phyloP scores from a whole-genome alignment of 2,113 vertebrate species.

The Piaya cayana region DNA sequence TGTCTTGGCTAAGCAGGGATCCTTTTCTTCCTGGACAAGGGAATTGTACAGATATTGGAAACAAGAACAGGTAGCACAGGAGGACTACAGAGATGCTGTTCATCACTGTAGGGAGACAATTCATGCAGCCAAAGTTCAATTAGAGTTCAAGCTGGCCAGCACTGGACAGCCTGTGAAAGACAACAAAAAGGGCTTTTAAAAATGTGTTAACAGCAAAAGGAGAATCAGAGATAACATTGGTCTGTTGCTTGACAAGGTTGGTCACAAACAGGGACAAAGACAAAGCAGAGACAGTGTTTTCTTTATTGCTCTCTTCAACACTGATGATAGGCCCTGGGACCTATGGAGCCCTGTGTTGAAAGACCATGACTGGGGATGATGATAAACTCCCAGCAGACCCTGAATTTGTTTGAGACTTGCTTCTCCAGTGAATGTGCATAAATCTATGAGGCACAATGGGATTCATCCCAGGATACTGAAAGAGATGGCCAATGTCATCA shows the following conservation, averaged over 20 bases:
- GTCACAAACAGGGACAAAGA: not conserved
- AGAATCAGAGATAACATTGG: not conserved
- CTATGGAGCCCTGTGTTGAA: not conserved
- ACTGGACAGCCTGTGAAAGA: not conserved
- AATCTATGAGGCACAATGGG: not conserved
- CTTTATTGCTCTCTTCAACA: not conserved
- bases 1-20: not conserved
- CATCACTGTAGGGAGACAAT: not conserved
- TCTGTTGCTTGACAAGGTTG: not conserved
- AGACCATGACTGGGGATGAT: not conserved
- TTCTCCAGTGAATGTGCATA: not conserved
- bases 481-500: not conserved
- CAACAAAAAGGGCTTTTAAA: not conserved
- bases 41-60: not conserved
- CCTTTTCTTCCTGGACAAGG: not conserved
- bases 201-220: not conserved
- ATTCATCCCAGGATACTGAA: not conserved
- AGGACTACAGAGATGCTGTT: not conserved
- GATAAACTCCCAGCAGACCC: not conserved
- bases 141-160: not conserved
- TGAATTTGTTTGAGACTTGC: not conserved
- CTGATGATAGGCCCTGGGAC: not conserved
- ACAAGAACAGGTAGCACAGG: not conserved
- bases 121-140: not conserved
- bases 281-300: accelerated